Evolutionary conservation across 2,113 vertebrate species (phyloP).

Genomic region (Odontophorus gujanensis): DNA sequence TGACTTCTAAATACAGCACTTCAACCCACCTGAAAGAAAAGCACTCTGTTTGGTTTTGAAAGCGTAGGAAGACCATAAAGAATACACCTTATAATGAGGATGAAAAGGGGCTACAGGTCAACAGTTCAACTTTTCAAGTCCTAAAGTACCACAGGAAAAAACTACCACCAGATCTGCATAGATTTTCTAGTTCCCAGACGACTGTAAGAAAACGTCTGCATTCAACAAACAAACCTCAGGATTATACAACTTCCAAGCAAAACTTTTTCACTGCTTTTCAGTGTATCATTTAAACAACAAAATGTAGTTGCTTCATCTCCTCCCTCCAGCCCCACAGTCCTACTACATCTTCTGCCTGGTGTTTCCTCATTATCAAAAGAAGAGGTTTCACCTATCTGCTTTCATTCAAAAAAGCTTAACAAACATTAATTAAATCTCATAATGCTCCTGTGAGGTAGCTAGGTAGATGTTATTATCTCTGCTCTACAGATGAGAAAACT

Average conservation of each 20-base stretch:
- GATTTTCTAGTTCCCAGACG: not conserved
- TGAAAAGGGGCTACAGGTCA: conserved; percentile 27
- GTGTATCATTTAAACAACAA: not conserved
- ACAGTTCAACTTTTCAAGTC: conserved; percentile 11
- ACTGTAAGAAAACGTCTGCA: not conserved
- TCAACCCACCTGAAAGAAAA: conserved; percentile 52
- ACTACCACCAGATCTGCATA: not conserved
- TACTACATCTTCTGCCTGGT: not conserved
- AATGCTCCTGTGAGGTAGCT: conserved; percentile 15
- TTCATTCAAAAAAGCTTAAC: conserved; percentile 46
- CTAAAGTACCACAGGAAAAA: not conserved
- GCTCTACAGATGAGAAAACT: conserved; percentile 29
- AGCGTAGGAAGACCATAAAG: conserved; percentile 5
- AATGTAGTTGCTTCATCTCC: not conserved
- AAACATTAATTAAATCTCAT: conserved; percentile 25
- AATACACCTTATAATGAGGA: conserved; percentile 34
- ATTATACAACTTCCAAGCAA: not conserved
- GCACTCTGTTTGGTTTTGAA: not conserved
- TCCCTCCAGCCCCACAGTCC: not conserved
- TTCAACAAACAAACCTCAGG: not conserved
- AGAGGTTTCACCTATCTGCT: conserved; percentile 19
- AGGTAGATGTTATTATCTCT: conserved; percentile 40
- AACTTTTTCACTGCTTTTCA: not conserved
- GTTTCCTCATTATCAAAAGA: conserved; percentile 11
- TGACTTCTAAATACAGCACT: conserved; percentile 33